These are phyloP conservation scores for Protobothrops flavoviridis DNA, from an alignment of 2,113 vertebrate genomes.

Conservation along the genomic window DNA sequence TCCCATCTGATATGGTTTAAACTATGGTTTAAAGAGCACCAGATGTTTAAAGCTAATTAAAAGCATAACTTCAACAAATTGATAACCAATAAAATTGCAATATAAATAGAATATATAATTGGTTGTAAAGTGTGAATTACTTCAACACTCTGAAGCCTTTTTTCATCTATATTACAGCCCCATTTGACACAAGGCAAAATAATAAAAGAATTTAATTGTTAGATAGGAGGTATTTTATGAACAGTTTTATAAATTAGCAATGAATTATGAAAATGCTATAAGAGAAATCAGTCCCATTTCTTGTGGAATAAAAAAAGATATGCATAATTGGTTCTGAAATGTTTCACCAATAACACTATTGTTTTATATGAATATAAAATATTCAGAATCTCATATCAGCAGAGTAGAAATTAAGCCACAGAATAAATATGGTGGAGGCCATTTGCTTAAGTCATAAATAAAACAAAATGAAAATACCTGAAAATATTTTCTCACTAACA, in stretches of 20 bases:
- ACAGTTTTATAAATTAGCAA: neutral
- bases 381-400: neutral
- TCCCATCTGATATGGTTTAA: neutral
- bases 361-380: neutral
- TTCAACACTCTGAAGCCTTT: neutral
- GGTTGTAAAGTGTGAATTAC: neutral
- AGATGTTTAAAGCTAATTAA: slow-evolving; percentile 18
- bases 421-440: neutral
- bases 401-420: neutral
- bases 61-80: neutral
- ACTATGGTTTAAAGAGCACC: neutral
- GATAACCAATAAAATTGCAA: neutral
- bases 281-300: neutral
- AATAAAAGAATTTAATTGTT: neutral
- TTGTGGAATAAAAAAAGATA: neutral
- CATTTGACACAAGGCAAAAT: neutral
- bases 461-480: neutral
- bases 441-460: neutral
- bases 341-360: neutral
- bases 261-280: neutral
- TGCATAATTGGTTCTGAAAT: neutral
- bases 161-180: neutral
- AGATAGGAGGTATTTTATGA: neutral
- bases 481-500: neutral
- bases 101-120: neutral